Conservation (phyloP, 2,797 vertebrate species). For the Glossophaga mutica region DNA sequence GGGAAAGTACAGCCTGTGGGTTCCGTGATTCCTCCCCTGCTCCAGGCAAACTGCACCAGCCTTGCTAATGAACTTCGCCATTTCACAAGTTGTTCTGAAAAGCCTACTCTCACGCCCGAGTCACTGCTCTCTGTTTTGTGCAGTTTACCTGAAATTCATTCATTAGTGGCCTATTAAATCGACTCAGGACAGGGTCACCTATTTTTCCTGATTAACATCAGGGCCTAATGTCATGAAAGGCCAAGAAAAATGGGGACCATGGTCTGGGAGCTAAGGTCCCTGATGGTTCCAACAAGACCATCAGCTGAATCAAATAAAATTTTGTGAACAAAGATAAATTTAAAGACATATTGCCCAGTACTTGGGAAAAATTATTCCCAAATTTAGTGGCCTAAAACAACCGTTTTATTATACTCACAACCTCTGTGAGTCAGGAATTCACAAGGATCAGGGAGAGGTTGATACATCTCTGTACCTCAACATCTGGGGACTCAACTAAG, state of each 20-base stretch:
- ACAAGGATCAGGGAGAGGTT: background rate
- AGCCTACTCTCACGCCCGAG: background rate
- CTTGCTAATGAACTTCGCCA: background rate
- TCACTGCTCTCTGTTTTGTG: background rate
- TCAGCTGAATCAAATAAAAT: background rate
- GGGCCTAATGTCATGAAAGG: background rate
- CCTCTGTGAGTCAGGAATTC: background rate
- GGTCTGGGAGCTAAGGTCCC: background rate
- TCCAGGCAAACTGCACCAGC: background rate
- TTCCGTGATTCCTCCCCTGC: background rate
- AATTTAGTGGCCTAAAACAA: background rate
- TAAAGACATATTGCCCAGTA: background rate
- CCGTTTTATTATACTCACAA: background rate
- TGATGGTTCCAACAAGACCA: background rate
- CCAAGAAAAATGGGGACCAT: background rate
- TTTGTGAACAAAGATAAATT: background rate
- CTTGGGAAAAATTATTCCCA: background rate
- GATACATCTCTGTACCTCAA: background rate
- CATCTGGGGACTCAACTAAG: background rate
- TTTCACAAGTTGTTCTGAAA: background rate
- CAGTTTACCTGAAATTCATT: background rate
- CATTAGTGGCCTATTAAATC: background rate
- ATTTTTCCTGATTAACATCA: background rate
- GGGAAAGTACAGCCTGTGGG: background rate
- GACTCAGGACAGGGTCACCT: background rate